These are phyloP conservation scores for Esox masquinongy DNA, from an alignment of 2,797 vertebrate species.

Conservation along the genomic window DNA sequence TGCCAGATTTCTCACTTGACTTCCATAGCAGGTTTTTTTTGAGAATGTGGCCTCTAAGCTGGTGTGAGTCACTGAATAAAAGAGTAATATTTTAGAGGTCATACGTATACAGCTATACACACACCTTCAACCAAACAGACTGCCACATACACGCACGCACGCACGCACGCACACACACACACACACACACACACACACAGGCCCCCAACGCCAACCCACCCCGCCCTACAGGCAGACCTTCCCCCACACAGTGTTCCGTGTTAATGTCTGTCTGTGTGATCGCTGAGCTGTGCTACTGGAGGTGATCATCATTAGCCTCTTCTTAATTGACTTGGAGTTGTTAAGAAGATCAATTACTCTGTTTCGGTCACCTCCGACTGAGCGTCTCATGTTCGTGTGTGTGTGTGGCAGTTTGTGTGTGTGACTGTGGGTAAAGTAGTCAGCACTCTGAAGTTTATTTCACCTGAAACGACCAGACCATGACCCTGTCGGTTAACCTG, in stretches of 20 bases:
- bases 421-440: slow-evolving; percentile 20
- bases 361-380: slow-evolving; percentile 35
- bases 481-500: slow-evolving; percentile 4
- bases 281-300: slow-evolving; percentile 43
- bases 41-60: too few species aligned
- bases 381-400: too few species aligned
- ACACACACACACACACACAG: slow-evolving; percentile 15
- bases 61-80: too few species aligned
- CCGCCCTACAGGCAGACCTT: slow-evolving; percentile 3
- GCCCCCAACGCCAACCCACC: background rate
- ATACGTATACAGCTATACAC: slow-evolving; percentile 9
- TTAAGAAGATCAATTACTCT: slow-evolving; percentile 68
- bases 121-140: slow-evolving; percentile 9
- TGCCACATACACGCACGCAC: slow-evolving; percentile 9
- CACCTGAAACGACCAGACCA: background rate
- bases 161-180: slow-evolving; percentile 9
- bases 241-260: slow-evolving; percentile 28
- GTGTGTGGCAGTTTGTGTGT: slow-evolving; percentile 37
- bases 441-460: slow-evolving; percentile 31
- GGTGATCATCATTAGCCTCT: slow-evolving; percentile 65
- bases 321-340: slow-evolving; percentile 68
- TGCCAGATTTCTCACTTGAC: too few species aligned
- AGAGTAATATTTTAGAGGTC: too few species aligned
- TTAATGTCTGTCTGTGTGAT: background rate
- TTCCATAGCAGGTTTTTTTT: too few species aligned